A percentile compares a stretch with the other conserved stretches of the same genome.
These are phyloP conservation scores for Agapornis roseicollis DNA, from an alignment of 2,113 vertebrate species.

Conservation along the genomic window DNA sequence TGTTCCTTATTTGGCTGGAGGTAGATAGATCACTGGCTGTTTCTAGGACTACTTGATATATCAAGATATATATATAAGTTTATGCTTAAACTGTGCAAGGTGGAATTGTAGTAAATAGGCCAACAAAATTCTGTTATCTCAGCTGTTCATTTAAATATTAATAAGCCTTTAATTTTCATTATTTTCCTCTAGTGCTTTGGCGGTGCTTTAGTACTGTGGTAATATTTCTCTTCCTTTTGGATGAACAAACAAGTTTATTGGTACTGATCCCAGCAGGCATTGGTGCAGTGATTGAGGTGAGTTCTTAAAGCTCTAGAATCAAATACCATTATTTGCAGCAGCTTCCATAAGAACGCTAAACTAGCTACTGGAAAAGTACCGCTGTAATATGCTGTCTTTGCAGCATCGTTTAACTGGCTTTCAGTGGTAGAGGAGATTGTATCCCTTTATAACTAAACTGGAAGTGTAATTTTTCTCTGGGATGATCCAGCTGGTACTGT, in stretches of 20 bases:
- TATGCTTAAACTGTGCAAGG: background rate
- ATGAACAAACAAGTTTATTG: conserved; percentile 91
- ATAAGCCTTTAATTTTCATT: background rate
- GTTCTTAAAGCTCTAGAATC: conserved; percentile 2
- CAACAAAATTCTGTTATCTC: background rate
- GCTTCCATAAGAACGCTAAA: background rate
- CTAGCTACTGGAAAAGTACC: background rate
- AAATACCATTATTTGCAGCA: background rate
- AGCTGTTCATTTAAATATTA: background rate
- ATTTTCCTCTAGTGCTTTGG: conserved; percentile 84
- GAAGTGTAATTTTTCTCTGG: background rate
- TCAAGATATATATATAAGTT: background rate
- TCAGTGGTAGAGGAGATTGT: background rate
- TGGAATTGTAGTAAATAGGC: background rate
- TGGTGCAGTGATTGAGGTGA: conserved; percentile 91
- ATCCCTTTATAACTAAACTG: background rate
- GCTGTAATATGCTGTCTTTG: background rate
- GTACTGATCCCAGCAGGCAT: conserved; percentile 90
- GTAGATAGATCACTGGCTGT: background rate
- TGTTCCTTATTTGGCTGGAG: background rate
- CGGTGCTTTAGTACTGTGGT: conserved; percentile 91
- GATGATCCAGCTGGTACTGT: background rate
- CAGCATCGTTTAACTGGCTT: background rate
- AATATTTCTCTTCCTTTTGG: conserved; percentile 92
- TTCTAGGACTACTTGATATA: background rate